These are phyloP conservation scores for Myotis yumanensis DNA, from an alignment of 2,113 vertebrate species.

Conservation along the genomic window DNA sequence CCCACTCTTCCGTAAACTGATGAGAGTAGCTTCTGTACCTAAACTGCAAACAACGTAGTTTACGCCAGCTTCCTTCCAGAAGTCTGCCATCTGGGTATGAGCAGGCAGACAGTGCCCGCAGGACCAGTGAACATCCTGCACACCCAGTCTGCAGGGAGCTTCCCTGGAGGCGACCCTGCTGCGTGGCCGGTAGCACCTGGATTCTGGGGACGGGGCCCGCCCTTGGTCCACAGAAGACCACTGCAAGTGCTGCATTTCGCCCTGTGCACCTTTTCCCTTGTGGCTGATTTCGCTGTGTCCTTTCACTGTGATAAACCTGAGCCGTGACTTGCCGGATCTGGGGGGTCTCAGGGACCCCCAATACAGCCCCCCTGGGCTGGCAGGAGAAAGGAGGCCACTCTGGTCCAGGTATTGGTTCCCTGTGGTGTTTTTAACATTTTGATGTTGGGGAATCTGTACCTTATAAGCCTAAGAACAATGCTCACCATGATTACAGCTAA, in stretches of 20 bases:
- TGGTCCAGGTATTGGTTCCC: neutral
- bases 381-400: neutral
- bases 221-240: too few species aligned
- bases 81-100: neutral
- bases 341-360: neutral
- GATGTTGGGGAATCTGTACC: accelerated
- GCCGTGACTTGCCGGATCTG: accelerated
- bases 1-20: neutral
- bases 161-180: too few species aligned
- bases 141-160: accelerated
- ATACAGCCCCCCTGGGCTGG: neutral
- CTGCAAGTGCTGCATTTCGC: too few species aligned
- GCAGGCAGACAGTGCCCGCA: neutral
- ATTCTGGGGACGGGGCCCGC: neutral
- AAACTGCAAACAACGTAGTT: too few species aligned
- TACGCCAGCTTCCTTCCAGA: too few species aligned
- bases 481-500: too few species aligned
- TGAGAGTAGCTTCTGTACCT: too few species aligned
- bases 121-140: neutral
- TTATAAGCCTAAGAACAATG: neutral
- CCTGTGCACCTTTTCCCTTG: accelerated
- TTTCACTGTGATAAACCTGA: neutral
- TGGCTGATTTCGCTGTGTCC: accelerated
- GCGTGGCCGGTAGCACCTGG: accelerated
- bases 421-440: neutral